Evolutionary conservation across 2,888 invertebrate genomes (phyloP).

Genomic region (Hirtodrosophila histrioides): DNA sequence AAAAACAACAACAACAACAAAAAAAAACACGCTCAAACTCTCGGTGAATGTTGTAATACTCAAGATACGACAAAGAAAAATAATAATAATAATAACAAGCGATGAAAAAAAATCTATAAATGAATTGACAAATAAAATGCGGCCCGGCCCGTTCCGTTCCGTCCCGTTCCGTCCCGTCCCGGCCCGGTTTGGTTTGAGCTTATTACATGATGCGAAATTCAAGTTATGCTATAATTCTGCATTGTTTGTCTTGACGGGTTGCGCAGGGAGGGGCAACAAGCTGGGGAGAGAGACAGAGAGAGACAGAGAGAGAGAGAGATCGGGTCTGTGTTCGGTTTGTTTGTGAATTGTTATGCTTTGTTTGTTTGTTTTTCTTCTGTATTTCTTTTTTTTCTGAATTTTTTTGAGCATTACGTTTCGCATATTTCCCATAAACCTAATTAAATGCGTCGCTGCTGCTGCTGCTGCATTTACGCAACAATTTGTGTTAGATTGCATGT

Average conservation of each 20-base stretch:
- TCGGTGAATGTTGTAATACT: conserved; percentile 47
- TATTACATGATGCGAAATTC: conserved; percentile 76
- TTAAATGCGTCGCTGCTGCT: conserved; percentile 60
- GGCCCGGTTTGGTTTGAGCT: conserved; percentile 27
- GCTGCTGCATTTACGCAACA: conserved; percentile 68
- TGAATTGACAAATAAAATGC: conserved; percentile 76
- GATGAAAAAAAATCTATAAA: conserved; percentile 57
- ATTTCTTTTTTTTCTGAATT: conserved; percentile 30
- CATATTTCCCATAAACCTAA: conserved; percentile 77
- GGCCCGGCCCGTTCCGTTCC: conserved; percentile 17
- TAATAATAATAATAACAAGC: conserved; percentile 11
- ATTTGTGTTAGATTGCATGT: conserved; percentile 62
- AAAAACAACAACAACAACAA: conserved; percentile 2
- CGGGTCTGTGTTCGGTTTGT: conserved; percentile 5
- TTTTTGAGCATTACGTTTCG: conserved; percentile 57
- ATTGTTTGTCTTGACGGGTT: conserved; percentile 48
- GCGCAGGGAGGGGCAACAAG: too few relatives aligned
- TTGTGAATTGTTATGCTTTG: conserved; percentile 21
- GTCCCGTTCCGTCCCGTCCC: too few relatives aligned
- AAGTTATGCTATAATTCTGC: conserved; percentile 78
- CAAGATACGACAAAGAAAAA: conserved; percentile 2
- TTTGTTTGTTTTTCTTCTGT: conserved; percentile 1
- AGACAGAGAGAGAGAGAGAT: conserved; percentile 9
- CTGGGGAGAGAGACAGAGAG: neutral
- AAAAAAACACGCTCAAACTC: conserved; percentile 5